Percentiles rank a stretch among this genome's conserved stretches.
Conservation (phyloP, 1,140 invertebrate genomes). For the Berghia stephanieae region DNA sequence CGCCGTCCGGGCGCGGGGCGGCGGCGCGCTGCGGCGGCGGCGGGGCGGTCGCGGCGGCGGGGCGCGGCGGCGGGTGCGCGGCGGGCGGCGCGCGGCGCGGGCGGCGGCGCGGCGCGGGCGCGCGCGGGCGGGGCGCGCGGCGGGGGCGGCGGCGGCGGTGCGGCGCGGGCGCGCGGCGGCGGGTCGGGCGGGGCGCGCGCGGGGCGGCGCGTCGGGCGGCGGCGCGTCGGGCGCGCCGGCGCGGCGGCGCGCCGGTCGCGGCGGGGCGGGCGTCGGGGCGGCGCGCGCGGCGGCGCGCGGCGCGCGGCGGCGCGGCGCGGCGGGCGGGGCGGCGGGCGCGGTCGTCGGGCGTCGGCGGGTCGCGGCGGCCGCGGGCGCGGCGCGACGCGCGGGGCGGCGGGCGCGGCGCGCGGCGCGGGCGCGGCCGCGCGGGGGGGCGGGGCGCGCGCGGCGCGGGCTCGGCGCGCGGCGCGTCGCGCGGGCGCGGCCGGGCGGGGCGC, state of each 20-base stretch:
- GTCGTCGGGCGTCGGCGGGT: background rate
- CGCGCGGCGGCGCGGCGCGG: background rate
- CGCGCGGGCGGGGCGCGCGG: background rate
- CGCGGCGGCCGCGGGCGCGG: background rate
- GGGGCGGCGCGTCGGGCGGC: background rate
- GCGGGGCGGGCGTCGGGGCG: background rate
- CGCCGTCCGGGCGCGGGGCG: conserved; percentile 17
- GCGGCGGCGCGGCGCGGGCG: background rate
- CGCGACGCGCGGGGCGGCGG: background rate
- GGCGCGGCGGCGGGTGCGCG: too few relatives aligned
- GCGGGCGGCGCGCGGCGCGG: conserved; percentile 13
- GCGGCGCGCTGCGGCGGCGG: conserved; percentile 28
- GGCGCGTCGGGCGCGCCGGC: background rate
- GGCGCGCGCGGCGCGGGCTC: background rate
- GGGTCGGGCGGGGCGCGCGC: background rate
- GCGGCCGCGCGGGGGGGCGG: background rate
- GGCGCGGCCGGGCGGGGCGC: background rate
- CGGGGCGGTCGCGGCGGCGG: conserved; percentile 24
- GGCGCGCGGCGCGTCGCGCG: background rate
- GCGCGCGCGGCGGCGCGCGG: background rate
- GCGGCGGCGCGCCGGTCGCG: background rate
- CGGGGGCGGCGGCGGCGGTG: background rate
- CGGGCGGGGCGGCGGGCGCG: background rate
- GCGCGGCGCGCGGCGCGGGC: background rate
- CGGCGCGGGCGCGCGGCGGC: background rate